These are phyloP conservation scores for Sarcophaga carnaria DNA, from an alignment of 2,888 invertebrate genomes.

Conservation along the genomic window DNA sequence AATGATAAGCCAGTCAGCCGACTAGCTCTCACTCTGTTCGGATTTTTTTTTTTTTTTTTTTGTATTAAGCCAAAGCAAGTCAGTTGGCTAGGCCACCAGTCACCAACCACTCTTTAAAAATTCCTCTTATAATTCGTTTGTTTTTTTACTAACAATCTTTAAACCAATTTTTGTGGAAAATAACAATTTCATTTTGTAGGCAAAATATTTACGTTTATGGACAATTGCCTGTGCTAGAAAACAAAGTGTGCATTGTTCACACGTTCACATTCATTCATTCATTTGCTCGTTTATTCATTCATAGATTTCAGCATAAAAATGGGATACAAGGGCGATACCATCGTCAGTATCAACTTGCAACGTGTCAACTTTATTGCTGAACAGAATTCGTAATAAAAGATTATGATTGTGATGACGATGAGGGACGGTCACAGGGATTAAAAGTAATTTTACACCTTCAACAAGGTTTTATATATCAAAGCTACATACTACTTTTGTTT, in stretches of 20 bases:
- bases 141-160: constrained; percentile 9
- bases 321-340: constrained; percentile 45
- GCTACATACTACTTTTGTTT: constrained; percentile 2
- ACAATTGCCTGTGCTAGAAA: constrained; percentile 55
- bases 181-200: constrained; percentile 52
- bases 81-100: constrained; percentile 1
- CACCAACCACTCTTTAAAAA: constrained; percentile 36
- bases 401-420: constrained; percentile 46
- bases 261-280: constrained; percentile 8
- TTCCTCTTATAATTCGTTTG: constrained; percentile 46
- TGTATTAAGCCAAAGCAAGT: background rate
- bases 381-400: constrained; percentile 50
- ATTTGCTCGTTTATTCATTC: constrained; percentile 6
- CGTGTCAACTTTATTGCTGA: constrained; percentile 45
- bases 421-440: constrained; percentile 53
- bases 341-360: constrained; percentile 41
- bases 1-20: constrained; percentile 45
- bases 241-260: constrained; percentile 2
- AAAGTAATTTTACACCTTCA: constrained; percentile 68
- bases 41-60: background rate
- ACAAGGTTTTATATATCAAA: constrained; percentile 50
- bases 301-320: constrained; percentile 23
- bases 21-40: constrained; percentile 48
- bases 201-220: constrained; percentile 68
- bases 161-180: constrained; percentile 58